phyloP scores from a whole-genome alignment of 1,140 invertebrate genomes.

The Ceratina australensis region DNA sequence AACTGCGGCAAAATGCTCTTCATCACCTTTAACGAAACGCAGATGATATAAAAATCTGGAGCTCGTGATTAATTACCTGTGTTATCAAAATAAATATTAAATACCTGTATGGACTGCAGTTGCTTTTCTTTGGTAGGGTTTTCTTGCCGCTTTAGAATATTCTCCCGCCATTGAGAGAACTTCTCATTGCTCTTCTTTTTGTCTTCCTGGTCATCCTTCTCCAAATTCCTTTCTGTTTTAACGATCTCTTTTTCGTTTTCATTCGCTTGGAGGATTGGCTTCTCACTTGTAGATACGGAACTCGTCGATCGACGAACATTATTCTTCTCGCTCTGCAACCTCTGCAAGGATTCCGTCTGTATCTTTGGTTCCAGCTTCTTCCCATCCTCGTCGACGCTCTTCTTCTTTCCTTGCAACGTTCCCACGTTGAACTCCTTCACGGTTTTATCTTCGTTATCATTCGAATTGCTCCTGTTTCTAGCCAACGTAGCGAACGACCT shows the following conservation, averaged over 20 bases:
- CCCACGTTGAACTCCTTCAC: neutral
- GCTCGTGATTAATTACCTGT: too few relatives aligned
- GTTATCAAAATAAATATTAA: too few relatives aligned
- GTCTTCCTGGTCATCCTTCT: conserved; percentile 10
- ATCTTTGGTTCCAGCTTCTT: conserved; percentile 41
- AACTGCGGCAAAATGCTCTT: conserved; percentile 79
- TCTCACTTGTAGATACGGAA: conserved; percentile 69
- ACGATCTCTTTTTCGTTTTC: conserved; percentile 16
- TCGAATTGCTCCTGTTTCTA: conserved; percentile 25
- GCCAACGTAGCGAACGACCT: conserved; percentile 61
- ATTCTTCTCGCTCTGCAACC: conserved; percentile 50
- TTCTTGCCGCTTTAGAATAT: conserved; percentile 70
- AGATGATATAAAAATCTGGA: neutral
- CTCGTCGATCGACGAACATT: conserved; percentile 74
- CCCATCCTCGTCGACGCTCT: neutral
- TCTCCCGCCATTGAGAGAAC: conserved; percentile 74
- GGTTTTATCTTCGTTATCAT: conserved; percentile 46
- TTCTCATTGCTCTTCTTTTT: conserved; percentile 68
- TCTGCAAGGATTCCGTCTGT: conserved; percentile 41
- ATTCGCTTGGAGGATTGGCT: conserved; percentile 65
- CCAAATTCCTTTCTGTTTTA: conserved; percentile 1
- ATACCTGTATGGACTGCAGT: conserved; percentile 74
- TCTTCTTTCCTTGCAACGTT: conserved; percentile 4
- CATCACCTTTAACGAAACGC: conserved; percentile 68
- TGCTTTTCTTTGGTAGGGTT: conserved; percentile 71